Evolutionary conservation across 2,113 vertebrate genomes (phyloP), one percentile per base, ranked within the genome.

Genomic region (Nannobrachium achirus): DNA sequence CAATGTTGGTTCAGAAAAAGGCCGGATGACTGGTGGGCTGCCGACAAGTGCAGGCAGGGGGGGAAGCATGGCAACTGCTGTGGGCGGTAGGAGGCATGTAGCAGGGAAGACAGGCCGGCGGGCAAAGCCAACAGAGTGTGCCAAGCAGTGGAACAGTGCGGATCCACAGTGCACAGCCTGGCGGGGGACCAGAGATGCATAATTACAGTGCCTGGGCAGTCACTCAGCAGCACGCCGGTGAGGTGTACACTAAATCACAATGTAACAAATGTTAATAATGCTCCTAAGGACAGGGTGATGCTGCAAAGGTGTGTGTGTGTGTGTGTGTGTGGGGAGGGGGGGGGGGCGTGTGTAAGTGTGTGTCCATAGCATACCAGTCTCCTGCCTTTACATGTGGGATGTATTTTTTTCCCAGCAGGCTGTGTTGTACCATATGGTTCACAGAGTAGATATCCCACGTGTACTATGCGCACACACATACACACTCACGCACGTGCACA

Each of bases 381-480:
- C 25, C 25, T 25, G 25, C 25, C 25, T 25, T 25, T 25, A 42
- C 14, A 13, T 46, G 16, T 61, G 19, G n/a, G 19, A 25, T 62
- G 44, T 91, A 86, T 89, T 79, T 82, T n/a, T 81, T 84, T 77
- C 83, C 86, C 89, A 88, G 86, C 88, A 89, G 86, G 85, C 84
- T 83, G 56, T 71, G 67, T 71, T 76, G 72, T 63, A 78, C 86
- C 89, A 88, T 91, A 89, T 88, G 89, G 84, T 85, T 68, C 53
- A 58, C 49, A 63, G 76, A 80, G 80, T 60, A 86, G 81, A 83
- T 80, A 82, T 73, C 87, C 75, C 83, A 75, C 6, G 25, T 33
- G 25, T 33, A 33, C n/a, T 33, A 4, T 4, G 25, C 25, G 3
- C 68, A 59, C 44, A 61, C 53, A 67, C 42, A 33, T 59, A 46